Percentiles rank a stretch among this genome's conserved stretches.
Evolutionary conservation across 2,888 invertebrate species (phyloP).

Genomic region (Hypsopygia costalis): DNA sequence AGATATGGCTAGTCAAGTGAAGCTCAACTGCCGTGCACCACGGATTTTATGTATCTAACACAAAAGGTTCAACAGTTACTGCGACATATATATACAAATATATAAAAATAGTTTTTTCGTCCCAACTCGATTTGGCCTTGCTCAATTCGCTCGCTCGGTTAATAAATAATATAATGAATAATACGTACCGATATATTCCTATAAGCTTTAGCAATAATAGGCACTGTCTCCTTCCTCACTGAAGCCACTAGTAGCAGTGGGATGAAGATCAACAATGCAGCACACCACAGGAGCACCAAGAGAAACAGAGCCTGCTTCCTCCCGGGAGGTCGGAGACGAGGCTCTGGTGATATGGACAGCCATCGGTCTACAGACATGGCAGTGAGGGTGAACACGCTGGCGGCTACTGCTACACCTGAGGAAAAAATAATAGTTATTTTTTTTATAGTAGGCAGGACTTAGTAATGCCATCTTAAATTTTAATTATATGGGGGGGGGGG

Average conservation of each 20-base stretch:
- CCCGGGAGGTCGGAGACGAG: slow-evolving; percentile 82
- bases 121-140: too few relatives aligned
- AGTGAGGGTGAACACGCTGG: slow-evolving; percentile 88
- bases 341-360: slow-evolving; percentile 84
- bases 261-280: slow-evolving; percentile 83
- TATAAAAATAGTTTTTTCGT: too few relatives aligned
- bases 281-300: slow-evolving; percentile 83
- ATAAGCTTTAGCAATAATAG: slow-evolving; percentile 51
- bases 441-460: too few relatives aligned
- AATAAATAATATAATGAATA: too few relatives aligned
- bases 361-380: slow-evolving; percentile 90
- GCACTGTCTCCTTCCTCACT: slow-evolving; percentile 56
- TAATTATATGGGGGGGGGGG: too few relatives aligned
- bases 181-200: slow-evolving; percentile 58
- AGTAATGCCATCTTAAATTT: too few relatives aligned
- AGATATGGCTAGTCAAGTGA: too few relatives aligned
- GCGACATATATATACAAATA: too few relatives aligned
- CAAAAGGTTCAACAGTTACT: too few relatives aligned
- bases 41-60: too few relatives aligned
- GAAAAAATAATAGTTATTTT: slow-evolving; percentile 7
- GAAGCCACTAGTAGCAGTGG: slow-evolving; percentile 81
- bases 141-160: too few relatives aligned
- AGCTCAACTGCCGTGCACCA: too few relatives aligned
- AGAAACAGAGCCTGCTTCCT: slow-evolving; percentile 82
- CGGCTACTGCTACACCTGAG: slow-evolving; percentile 86